These are phyloP conservation scores for mouse (Mus musculus) DNA, from an alignment of 2,113 vertebrate genomes.

Conservation along the genomic window DNA sequence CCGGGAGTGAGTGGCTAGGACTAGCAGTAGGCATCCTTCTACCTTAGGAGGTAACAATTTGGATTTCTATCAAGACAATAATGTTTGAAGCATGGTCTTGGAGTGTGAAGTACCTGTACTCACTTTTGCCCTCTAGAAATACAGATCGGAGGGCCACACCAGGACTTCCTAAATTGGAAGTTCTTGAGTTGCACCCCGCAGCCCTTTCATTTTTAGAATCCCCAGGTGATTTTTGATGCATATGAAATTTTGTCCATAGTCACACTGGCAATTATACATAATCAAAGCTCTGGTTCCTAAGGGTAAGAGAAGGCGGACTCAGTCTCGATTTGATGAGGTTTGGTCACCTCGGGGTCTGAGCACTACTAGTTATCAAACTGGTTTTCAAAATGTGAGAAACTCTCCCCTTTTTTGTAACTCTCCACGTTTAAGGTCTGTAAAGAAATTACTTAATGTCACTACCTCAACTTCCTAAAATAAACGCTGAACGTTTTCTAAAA, in stretches of 20 bases:
- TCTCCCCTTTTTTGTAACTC: background rate
- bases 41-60: background rate
- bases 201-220: background rate
- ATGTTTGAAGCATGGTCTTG: background rate
- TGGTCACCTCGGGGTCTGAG: background rate
- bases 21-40: background rate
- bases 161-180: background rate
- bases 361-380: background rate
- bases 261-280: background rate
- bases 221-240: background rate
- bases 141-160: background rate
- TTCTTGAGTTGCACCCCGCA: background rate
- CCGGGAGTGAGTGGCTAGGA: background rate
- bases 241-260: background rate
- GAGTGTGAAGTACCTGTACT: background rate
- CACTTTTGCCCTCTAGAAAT: background rate
- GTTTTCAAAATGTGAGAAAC: background rate
- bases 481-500: constrained; percentile 15
- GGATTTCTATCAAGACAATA: background rate
- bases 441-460: background rate
- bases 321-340: background rate
- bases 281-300: background rate
- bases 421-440: background rate
- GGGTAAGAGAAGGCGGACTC: background rate
- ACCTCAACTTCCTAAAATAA: background rate